phyloP scores from a whole-genome alignment of 2,888 invertebrate species.

The Pseudococcus longispinus region DNA sequence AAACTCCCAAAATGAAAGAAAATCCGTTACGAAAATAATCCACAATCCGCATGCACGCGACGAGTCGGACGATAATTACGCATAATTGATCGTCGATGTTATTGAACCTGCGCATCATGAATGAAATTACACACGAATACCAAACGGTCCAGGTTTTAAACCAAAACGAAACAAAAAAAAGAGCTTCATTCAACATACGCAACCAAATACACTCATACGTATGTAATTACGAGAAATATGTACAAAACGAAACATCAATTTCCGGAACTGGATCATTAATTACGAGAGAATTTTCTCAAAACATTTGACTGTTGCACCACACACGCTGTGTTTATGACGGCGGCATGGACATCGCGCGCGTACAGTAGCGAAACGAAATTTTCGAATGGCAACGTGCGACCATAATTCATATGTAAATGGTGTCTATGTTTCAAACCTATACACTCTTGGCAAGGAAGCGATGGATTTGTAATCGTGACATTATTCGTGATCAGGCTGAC shows the following conservation, averaged over 20 bases:
- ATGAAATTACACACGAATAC: not conserved
- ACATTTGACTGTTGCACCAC: not conserved
- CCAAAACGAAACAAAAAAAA: not conserved
- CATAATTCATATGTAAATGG: conserved; percentile 45
- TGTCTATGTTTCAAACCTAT: conserved; percentile 2
- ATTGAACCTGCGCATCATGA: not conserved
- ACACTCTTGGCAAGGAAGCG: conserved; percentile 34
- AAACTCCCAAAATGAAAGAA: not conserved
- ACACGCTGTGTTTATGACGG: not conserved
- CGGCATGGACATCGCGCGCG: not conserved
- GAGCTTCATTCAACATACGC: too few species aligned
- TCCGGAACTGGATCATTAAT: conserved; percentile 23
- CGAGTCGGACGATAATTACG: not conserved
- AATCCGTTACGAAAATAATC: not conserved
- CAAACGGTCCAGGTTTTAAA: not conserved
- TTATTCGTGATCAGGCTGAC: conserved; percentile 40
- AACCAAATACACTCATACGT: not conserved
- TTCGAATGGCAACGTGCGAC: conserved; percentile 9
- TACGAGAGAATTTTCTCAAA: not conserved
- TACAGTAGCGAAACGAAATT: conserved; percentile 37
- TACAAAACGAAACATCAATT: not conserved
- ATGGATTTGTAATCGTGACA: conserved; percentile 46
- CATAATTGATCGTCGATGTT: not conserved
- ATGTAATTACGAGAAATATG: not conserved
- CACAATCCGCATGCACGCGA: not conserved